Base-by-base conservation (phyloP, 2,113 vertebrate species). In the Origma solitaria region DNA sequence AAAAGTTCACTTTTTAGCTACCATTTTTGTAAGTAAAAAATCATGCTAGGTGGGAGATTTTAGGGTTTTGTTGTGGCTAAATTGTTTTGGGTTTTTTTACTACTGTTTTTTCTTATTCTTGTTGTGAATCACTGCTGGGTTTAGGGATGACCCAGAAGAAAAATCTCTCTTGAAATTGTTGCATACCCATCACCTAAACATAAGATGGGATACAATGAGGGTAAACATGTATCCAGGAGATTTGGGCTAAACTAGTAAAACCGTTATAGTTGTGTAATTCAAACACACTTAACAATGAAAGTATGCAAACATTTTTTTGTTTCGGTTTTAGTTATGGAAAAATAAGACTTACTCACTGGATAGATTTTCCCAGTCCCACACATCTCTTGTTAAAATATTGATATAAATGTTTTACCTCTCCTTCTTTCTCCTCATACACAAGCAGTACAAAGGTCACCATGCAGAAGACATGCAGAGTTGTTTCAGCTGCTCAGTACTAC, bases 401-500 rank as follows among this genome's bases (percentile, higher is more conserved):
- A 75, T 87, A 54, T 85, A 87, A 75, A 86, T 27, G 33, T 37
- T 78, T 49, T 79, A 45, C 23, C 3, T 47, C 49, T 73, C 24
- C 4, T 11, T 35, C 60, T 50, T 7, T n/a, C 33, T 61, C 18
- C 72, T 68, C 23, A 8, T 11, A 15, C 15, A 31, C 6, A 27
- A 0, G 0, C 14, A 18, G 88, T 6, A 16, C 42, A 66, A 86
- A 90, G 88, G 87, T 93, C 92, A 68, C 6, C 10, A 18, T 16
- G 28, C 51, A 78, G 70, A 61, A 82, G 88, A 45, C 10, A 0
- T 47, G 66, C 40, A 24, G 87, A 95, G 97, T 95, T 97, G 89
- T 97, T 97, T 95, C 96, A 97, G 96, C 96, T 97, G 97, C 80
- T 94, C 95, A 75, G 71, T 83, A 62, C 53, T 78, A 62, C 70